Evolutionary conservation across 2,113 vertebrate species (phyloP), one percentile per base, ranked within the genome.

Genomic region (Patagioenas fasciata): DNA sequence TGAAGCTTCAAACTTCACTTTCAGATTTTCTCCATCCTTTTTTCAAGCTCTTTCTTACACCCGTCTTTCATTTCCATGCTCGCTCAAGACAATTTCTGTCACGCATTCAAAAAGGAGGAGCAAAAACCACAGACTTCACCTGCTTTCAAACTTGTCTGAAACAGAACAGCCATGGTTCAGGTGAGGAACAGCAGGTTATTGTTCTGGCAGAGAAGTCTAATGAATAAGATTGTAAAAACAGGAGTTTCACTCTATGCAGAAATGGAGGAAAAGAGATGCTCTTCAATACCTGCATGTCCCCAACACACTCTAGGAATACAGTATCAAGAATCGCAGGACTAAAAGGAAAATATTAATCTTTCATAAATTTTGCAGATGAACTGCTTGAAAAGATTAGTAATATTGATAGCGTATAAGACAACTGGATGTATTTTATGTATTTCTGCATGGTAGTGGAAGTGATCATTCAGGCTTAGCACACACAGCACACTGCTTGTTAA

Each of bases 81-180:
- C 72, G 8, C 6, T 62, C 20, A 60, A 75, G 53, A 42, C 1
- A n/a, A 31, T 7, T 58, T 69, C 28, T 50, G 28, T 54, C 29
- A 24, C 3, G 4, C 56, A 47, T 7, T 78, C 20, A 26, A 42
- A 71, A 75, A 54, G 7, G 7, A 91, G 29, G 11, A 86, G 82
- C 14, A 67, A 83, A 69, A 23, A 2, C 2, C 0, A 0, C 3
- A 15, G 42, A 24, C 9, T 66, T 66, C 34, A 47, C 23, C 5
- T 44, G 5, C 6, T 85, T 44, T 78, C 82, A 85, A 32, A 48
- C 1, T 61, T 65, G 26, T 42, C 28, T 34, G 21, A 66, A 70
- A 32, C 5, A 38, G 6, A 82, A 6, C 23, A 66, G 8, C 11
- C 36, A 53, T 13, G 7, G 4, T 20, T 86, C 24, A 50, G 31